Evolutionary conservation across 2,113 vertebrate species (phyloP).

Genomic region (Varanus salvator): DNA sequence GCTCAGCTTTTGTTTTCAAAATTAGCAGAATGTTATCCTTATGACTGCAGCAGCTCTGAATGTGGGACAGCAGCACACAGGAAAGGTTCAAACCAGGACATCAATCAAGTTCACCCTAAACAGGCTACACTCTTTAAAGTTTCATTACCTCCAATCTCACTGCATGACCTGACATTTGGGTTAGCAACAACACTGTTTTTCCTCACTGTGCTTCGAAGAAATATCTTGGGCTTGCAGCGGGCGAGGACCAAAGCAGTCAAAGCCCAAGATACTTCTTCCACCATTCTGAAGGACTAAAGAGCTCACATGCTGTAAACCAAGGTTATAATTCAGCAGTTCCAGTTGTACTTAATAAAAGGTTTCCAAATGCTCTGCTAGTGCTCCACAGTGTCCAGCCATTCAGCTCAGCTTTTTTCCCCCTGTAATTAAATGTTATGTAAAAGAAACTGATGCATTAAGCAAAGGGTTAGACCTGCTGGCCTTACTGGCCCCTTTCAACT

Average conservation of each 20-base stretch:
- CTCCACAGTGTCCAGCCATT: neutral
- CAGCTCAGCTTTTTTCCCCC: neutral
- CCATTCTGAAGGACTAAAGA: neutral
- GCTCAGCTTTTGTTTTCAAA: neutral
- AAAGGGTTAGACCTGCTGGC: no score
- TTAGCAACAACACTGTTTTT: neutral
- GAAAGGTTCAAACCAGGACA: neutral
- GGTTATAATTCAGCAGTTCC: neutral
- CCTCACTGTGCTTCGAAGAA: neutral
- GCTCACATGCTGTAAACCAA: neutral
- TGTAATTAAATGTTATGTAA: neutral
- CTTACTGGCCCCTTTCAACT: no score
- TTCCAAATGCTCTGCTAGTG: neutral
- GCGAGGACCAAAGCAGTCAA: no score
- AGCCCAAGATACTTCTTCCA: neutral
- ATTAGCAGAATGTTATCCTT: no score
- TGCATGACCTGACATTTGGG: neutral
- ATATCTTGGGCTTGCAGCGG: neutral
- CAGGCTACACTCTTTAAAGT: neutral
- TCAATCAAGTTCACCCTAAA: no score
- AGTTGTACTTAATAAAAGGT: neutral
- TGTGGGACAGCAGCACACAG: no score
- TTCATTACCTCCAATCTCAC: neutral
- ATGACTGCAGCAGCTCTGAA: neutral
- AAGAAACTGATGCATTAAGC: neutral